Conservation (phyloP, 2,797 vertebrate species). For the Bucorvus abyssinicus region DNA sequence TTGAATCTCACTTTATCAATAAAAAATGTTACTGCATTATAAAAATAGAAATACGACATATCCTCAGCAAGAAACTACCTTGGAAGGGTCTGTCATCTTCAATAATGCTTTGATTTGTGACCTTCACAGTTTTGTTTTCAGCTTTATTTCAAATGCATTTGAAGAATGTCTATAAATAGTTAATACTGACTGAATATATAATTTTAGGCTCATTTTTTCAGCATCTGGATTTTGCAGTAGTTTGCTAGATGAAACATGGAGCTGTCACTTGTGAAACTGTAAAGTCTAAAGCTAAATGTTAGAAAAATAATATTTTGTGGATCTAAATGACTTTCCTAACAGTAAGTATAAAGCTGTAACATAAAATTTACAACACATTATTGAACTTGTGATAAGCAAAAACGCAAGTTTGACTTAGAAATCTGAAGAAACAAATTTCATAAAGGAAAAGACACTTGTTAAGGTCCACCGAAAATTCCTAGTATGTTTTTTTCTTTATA, state of each 20-base stretch:
- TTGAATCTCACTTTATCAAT: not conserved
- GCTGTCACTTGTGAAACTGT: not conserved
- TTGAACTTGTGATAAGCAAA: not conserved
- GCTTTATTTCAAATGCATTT: constrained; percentile 36
- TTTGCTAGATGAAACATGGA: constrained; percentile 28
- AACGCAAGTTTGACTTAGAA: not conserved
- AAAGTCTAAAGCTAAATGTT: not conserved
- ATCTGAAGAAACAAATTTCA: not conserved
- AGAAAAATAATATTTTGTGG: not conserved
- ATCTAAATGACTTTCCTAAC: not conserved
- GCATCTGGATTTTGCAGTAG: constrained; percentile 28
- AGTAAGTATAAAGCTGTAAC: not conserved
- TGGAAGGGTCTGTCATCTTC: not conserved
- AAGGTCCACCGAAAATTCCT: not conserved
- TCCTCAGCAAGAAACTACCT: not conserved
- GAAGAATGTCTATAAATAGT: constrained; percentile 52
- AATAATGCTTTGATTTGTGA: not conserved
- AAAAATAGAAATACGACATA: not conserved
- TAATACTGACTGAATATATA: constrained; percentile 7
- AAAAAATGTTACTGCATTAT: not conserved
- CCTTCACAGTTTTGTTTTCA: constrained; percentile 1
- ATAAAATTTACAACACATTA: not conserved
- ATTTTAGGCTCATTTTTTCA: constrained; percentile 30
- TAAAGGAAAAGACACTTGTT: not conserved
- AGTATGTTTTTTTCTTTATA: not conserved